A percentile compares a stretch with the other conserved stretches of the same genome.
phyloP scores from a whole-genome alignment of 2,113 vertebrate species.

The Illadopsis cleaveri region DNA sequence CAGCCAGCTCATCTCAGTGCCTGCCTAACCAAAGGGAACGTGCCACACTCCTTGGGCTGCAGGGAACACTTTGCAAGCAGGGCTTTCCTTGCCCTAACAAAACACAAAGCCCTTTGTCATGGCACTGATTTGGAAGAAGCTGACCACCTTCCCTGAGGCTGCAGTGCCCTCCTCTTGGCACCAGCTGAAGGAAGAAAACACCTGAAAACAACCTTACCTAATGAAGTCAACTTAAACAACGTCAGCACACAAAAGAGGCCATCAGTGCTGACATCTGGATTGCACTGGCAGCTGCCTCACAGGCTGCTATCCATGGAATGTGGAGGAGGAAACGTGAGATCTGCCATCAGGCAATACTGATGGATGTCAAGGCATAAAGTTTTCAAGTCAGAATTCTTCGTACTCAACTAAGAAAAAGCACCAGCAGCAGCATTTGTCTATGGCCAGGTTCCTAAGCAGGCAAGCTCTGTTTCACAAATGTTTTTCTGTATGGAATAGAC shows the following conservation, averaged over 20 bases:
- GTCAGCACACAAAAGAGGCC: neutral
- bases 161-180: neutral
- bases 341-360: neutral
- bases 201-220: neutral
- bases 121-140: neutral
- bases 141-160: neutral
- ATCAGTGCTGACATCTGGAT: neutral
- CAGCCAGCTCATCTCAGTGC: too few relatives aligned
- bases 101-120: neutral
- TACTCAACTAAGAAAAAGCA: neutral
- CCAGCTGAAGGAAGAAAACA: neutral
- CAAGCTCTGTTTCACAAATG: neutral
- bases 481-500: neutral
- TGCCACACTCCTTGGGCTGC: accelerated
- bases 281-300: neutral
- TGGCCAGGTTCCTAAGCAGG: neutral
- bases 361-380: neutral
- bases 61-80: neutral
- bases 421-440: neutral
- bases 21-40: accelerated
- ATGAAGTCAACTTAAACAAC: neutral
- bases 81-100: neutral
- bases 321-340: neutral
- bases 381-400: neutral
- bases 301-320: neutral